Percentiles rank a stretch among this genome's conserved stretches.
Conservation (phyloP, 2,113 vertebrate genomes). For the Acinonyx jubatus region DNA sequence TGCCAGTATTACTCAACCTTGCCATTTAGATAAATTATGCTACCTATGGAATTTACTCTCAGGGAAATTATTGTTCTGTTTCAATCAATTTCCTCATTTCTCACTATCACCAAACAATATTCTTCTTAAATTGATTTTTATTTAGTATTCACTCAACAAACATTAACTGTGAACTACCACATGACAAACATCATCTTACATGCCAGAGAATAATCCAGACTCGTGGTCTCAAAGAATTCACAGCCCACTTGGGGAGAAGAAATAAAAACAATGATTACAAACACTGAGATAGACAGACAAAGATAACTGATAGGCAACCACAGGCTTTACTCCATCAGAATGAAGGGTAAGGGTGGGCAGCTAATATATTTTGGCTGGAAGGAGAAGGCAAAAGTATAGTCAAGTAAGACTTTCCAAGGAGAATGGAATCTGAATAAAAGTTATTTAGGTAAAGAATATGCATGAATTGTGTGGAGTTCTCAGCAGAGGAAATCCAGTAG, state of each 20-base stretch:
- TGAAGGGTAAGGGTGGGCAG: too few species aligned
- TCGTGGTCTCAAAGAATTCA: not conserved
- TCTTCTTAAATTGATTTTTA: slow-evolving; percentile 63
- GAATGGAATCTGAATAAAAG: not conserved
- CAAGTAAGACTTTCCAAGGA: not conserved
- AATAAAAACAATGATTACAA: not conserved
- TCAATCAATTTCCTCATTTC: slow-evolving; percentile 50
- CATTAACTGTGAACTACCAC: slow-evolving; percentile 48
- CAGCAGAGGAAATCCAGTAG: not conserved
- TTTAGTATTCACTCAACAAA: slow-evolving; percentile 66
- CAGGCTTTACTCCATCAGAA: not conserved
- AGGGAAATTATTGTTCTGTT: slow-evolving; percentile 70
- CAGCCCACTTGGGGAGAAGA: not conserved
- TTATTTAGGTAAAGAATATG: not conserved
- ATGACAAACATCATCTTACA: not conserved
- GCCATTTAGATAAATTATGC: slow-evolving; percentile 67
- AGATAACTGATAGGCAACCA: not conserved
- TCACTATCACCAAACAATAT: slow-evolving; percentile 59
- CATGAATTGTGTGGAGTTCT: not conserved
- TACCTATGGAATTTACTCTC: slow-evolving; percentile 46
- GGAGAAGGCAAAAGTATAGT: not conserved
- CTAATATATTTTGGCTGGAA: not conserved
- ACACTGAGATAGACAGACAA: not conserved
- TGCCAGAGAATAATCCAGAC: not conserved
- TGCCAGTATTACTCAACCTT: slow-evolving; percentile 19